Conservation (phyloP, 1,140 invertebrate genomes). For the Lepidostoma basale region DNA sequence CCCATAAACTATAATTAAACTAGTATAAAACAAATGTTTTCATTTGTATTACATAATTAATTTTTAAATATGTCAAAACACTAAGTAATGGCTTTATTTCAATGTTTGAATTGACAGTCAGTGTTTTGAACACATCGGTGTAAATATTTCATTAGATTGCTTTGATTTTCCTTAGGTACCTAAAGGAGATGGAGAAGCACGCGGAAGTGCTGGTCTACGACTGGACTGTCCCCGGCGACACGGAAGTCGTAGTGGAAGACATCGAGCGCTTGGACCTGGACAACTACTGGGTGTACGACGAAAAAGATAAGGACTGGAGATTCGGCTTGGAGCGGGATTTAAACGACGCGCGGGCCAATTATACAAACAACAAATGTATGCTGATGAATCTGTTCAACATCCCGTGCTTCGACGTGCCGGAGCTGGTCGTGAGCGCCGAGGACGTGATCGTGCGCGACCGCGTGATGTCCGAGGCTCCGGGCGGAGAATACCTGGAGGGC, state of each 20-base stretch:
- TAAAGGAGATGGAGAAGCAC: constrained; percentile 73
- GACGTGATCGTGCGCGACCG: constrained; percentile 54
- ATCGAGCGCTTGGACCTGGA: constrained; percentile 83
- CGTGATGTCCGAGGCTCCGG: constrained; percentile 57
- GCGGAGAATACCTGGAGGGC: constrained; percentile 60
- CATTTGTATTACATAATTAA: no score
- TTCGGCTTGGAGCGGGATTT: constrained; percentile 66
- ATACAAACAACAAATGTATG: constrained; percentile 63
- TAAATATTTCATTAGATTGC: no score
- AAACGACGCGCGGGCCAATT: constrained; percentile 64
- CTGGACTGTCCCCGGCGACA: constrained; percentile 80
- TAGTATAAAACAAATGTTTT: no score
- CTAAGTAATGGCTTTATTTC: no score
- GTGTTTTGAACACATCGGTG: no score
- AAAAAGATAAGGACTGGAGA: constrained; percentile 80
- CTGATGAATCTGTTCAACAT: constrained; percentile 66
- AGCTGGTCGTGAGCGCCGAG: constrained; percentile 64
- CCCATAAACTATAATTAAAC: no score
- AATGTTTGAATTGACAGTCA: no score
- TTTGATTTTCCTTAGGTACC: no score
- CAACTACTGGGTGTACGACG: constrained; percentile 61
- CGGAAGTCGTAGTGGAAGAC: constrained; percentile 84
- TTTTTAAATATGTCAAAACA: no score
- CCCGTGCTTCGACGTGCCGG: constrained; percentile 66
- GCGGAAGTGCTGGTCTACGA: constrained; percentile 85